phyloP scores from a whole-genome alignment of 2,888 invertebrate species.

The Drosophila kanekoi region DNA sequence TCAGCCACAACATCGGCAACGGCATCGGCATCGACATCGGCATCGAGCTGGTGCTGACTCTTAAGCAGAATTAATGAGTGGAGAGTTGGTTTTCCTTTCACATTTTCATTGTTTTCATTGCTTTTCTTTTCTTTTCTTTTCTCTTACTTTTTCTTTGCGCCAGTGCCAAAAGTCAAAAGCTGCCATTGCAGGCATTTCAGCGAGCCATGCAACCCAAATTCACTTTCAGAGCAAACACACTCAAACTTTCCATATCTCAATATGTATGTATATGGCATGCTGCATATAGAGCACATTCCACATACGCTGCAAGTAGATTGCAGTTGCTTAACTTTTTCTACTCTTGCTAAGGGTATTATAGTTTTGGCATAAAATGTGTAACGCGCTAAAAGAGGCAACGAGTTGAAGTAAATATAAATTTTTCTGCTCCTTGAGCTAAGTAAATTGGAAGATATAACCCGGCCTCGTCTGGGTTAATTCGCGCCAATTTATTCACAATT shows the following conservation, averaged over 20 bases:
- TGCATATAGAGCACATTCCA: background rate
- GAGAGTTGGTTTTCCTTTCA: constrained; percentile 40
- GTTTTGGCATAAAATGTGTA: background rate
- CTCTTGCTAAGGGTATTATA: too few species aligned
- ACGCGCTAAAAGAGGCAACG: background rate
- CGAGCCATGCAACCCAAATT: constrained; percentile 55
- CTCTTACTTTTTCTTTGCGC: background rate
- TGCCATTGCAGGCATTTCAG: constrained; percentile 55
- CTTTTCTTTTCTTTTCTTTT: constrained; percentile 26
- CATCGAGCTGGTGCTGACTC: constrained; percentile 30
- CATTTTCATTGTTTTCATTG: constrained; percentile 33
- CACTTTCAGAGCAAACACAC: constrained; percentile 47
- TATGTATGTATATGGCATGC: constrained; percentile 1
- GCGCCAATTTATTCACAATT: too few species aligned
- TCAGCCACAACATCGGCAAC: constrained; percentile 1
- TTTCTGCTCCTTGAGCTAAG: too few species aligned
- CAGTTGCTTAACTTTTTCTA: constrained; percentile 34
- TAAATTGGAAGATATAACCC: too few species aligned
- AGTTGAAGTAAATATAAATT: background rate
- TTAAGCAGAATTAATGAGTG: constrained; percentile 66
- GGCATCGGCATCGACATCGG: constrained; percentile 4
- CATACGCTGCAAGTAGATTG: constrained; percentile 20
- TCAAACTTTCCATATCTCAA: constrained; percentile 47
- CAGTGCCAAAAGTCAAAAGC: constrained; percentile 52
- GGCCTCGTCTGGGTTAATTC: too few species aligned